Base-by-base conservation (phyloP, 2,113 vertebrate genomes). In the Taurulus bubalis region DNA sequence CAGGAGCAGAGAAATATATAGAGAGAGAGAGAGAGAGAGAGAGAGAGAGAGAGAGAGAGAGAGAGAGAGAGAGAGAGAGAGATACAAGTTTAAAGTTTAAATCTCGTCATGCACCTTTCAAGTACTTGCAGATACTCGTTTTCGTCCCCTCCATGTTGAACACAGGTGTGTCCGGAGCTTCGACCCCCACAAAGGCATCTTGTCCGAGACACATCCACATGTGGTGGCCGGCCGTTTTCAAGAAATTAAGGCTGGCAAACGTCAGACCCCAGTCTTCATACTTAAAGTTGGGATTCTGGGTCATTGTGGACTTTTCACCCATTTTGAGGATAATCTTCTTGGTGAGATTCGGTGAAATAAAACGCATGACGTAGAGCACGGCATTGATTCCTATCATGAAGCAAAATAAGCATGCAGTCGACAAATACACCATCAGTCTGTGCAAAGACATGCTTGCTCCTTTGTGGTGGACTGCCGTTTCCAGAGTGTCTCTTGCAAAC, bases 241-340 rank as follows among this genome's bases (percentile, higher is more conserved):
- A 56, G 68, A 96, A 97, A 0, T 68, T 45, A 15, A 15, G 12
- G 42, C 42, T 45, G 42, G 88, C 90, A 22, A 97, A 95, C 0
- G 96, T 96, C 0, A 94, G 96, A 12, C 96, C 95, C 97, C 97
- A 99, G 63, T 98, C 96, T 70, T 98, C 97, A 0, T 94, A 98
- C 28, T 75, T 88, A 78, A 98, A 98, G 8, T 85, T 95, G 0
- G 95, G 96, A 22, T 97, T 96, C 66, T 83, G 36, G 2, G 92
- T 87, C 92, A 97, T 96, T 4, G 94, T 94, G 11, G 34, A 89
- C 74, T 85, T 94, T 71, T 94, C 80, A 0, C 95, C 95, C 66
- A 91, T 67, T 80, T 93, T 95, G 3, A 97, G 77, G 75, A 97
- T 91, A 0, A 92, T 53, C 42, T 79, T 95, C 88, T 92, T 97